A percentile compares a stretch with the other conserved stretches of the same genome.
Evolutionary conservation across 2,797 vertebrate species (phyloP).

Genomic region (Zonotrichia albicollis): DNA sequence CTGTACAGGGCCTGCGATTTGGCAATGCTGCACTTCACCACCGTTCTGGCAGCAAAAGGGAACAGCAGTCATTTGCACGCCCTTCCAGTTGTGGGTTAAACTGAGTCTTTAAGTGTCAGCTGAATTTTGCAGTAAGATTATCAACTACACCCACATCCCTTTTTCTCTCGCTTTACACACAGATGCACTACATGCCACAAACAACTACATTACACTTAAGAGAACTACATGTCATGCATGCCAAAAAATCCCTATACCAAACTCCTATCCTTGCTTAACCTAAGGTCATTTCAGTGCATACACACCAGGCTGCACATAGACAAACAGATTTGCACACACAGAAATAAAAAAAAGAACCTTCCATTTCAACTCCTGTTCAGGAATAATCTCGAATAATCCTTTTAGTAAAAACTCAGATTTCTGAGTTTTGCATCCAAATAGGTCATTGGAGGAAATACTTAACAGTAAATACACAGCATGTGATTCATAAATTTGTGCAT

Average conservation of each 20-base stretch:
- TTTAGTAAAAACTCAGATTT: neutral
- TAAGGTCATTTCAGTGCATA: neutral
- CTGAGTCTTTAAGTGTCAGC: neutral
- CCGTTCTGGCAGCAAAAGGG: conserved; percentile 82
- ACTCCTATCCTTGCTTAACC: neutral
- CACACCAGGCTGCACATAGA: neutral
- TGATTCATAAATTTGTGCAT: neutral
- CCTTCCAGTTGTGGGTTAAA: neutral
- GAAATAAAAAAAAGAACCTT: neutral
- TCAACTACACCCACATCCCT: neutral
- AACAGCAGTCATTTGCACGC: neutral
- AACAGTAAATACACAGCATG: neutral
- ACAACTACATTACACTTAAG: neutral
- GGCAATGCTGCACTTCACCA: conserved; percentile 98
- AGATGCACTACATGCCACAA: conserved; percentile 53
- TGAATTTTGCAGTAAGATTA: neutral
- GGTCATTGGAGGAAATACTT: neutral
- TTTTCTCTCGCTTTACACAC: neutral
- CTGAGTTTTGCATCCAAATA: neutral
- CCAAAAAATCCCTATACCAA: neutral
- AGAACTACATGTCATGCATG: conserved; percentile 21
- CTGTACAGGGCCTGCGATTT: conserved; percentile 98
- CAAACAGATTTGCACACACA: neutral
- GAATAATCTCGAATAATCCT: neutral
- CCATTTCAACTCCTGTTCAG: conserved; percentile 14